These are phyloP conservation scores for Phyllotreta cruciferae DNA, from an alignment of 2,888 invertebrate genomes.

Conservation along the genomic window DNA sequence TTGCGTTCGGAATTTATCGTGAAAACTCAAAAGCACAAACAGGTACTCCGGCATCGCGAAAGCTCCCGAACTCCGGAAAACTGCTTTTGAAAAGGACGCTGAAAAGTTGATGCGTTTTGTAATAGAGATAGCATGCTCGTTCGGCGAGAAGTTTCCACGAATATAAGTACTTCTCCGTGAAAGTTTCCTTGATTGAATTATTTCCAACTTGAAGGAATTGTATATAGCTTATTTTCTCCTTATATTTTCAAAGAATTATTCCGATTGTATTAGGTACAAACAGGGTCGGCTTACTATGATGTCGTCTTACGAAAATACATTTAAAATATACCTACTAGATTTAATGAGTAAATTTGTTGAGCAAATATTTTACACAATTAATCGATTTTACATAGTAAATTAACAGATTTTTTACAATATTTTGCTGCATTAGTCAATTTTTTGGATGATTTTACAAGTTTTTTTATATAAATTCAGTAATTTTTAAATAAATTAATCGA, in stretches of 20 bases:
- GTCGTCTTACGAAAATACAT: no score
- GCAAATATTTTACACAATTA: no score
- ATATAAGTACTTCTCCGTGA: slow-evolving; percentile 19
- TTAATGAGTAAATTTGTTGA: no score
- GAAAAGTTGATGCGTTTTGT: slow-evolving; percentile 40
- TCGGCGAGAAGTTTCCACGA: slow-evolving; percentile 32
- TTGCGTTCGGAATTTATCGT: slow-evolving; percentile 44
- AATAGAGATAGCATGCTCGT: slow-evolving; percentile 39
- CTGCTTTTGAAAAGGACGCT: slow-evolving; percentile 39
- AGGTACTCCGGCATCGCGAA: slow-evolving; percentile 41
- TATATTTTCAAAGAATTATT: slow-evolving; percentile 6
- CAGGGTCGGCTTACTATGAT: no score
- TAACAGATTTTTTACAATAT: no score
- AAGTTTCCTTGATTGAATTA: slow-evolving; percentile 24
- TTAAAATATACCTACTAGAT: no score
- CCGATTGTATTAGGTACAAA: not conserved
- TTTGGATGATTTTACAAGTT: no score
- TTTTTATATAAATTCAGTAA: no score
- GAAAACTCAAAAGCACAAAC: slow-evolving; percentile 42
- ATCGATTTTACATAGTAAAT: no score
- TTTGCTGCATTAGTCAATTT: no score
- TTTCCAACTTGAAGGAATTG: slow-evolving; percentile 15
- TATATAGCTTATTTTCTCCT: slow-evolving; percentile 17
- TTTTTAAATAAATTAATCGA: no score
- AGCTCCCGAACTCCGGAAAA: slow-evolving; percentile 37